These are phyloP conservation scores for Drosophila burlai DNA, from an alignment of 1,140 invertebrate species.

Conservation along the genomic window DNA sequence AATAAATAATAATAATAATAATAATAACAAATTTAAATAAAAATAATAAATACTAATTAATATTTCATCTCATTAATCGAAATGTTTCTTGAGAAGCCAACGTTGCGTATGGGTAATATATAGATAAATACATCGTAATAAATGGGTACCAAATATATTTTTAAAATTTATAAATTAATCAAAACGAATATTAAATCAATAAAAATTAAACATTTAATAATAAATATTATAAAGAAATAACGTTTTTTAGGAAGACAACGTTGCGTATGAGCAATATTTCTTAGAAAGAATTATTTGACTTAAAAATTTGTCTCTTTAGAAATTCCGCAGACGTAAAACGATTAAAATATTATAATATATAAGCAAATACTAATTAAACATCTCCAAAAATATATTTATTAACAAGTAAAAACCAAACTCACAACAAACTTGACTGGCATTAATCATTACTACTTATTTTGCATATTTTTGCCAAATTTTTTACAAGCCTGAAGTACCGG, in stretches of 20 bases:
- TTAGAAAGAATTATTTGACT: too few relatives aligned
- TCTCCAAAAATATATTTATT: not conserved
- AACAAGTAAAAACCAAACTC: not conserved
- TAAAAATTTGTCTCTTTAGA: not conserved
- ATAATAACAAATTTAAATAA: not conserved
- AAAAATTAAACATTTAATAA: too few relatives aligned
- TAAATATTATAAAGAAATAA: too few relatives aligned
- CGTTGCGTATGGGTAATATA: too few relatives aligned
- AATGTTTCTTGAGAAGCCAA: too few relatives aligned
- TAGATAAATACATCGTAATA: too few relatives aligned
- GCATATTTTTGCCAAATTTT: not conserved
- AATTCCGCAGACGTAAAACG: not conserved
- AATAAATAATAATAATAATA: not conserved
- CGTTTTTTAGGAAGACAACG: not conserved
- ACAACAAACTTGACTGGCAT: not conserved
- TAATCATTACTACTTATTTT: not conserved
- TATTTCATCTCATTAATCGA: too few relatives aligned
- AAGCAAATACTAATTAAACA: not conserved
- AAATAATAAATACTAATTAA: not conserved
- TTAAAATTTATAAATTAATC: too few relatives aligned
- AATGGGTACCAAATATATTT: too few relatives aligned
- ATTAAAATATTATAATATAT: not conserved
- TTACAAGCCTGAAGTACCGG: not conserved
- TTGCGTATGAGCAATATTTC: conserved; percentile 10
- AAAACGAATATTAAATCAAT: too few relatives aligned